Evolutionary conservation across 2,797 vertebrate species (phyloP).

Genomic region (Crocidura indochinensis): DNA sequence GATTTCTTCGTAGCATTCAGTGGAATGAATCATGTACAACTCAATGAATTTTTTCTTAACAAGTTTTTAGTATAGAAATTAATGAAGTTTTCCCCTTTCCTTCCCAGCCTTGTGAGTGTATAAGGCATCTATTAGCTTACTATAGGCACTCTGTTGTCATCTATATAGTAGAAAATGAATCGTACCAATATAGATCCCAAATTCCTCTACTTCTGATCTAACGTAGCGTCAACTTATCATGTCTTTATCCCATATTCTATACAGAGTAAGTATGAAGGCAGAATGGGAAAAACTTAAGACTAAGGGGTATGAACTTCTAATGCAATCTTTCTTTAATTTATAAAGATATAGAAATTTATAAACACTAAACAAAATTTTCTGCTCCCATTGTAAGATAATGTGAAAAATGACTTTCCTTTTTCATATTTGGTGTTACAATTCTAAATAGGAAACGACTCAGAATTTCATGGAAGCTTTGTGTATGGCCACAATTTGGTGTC

Average conservation of each 20-base stretch:
- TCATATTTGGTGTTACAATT: slow-evolving; percentile 35
- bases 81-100: background rate
- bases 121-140: slow-evolving; percentile 30
- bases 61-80: slow-evolving; percentile 65
- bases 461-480: slow-evolving; percentile 26
- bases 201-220: background rate
- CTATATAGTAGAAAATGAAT: slow-evolving; percentile 17
- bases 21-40: slow-evolving; percentile 71
- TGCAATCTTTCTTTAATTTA: slow-evolving; percentile 23
- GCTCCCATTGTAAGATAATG: slow-evolving; percentile 30
- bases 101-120: background rate
- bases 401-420: background rate
- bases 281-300: slow-evolving; percentile 7
- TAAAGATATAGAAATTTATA: slow-evolving; percentile 48
- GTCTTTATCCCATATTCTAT: background rate
- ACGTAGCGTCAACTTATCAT: background rate
- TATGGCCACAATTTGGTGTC: background rate
- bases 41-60: slow-evolving; percentile 49
- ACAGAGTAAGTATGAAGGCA: background rate
- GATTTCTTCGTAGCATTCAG: slow-evolving; percentile 66
- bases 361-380: slow-evolving; percentile 46
- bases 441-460: slow-evolving; percentile 22
- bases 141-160: background rate
- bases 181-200: background rate
- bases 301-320: slow-evolving; percentile 19